Percentiles rank a stretch among this genome's conserved stretches.
Conservation (phyloP, 2,888 invertebrate species). For the Masnerella sp. region DNA sequence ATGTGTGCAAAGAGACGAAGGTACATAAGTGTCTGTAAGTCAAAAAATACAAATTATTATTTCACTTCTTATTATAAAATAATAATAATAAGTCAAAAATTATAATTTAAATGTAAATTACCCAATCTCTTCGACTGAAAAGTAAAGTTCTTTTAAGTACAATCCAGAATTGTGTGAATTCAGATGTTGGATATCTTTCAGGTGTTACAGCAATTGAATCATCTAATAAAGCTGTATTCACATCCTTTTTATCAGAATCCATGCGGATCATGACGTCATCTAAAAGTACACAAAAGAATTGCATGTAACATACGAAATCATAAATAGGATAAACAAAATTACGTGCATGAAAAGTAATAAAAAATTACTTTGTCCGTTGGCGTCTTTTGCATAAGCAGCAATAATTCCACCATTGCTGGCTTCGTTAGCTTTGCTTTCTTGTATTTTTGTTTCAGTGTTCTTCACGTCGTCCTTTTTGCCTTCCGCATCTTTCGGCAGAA, state of each 20-base stretch:
- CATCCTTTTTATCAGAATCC: constrained; percentile 84
- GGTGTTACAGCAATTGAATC: constrained; percentile 81
- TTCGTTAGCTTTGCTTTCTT: constrained; percentile 67
- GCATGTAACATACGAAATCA: neutral
- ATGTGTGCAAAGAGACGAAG: constrained; percentile 96
- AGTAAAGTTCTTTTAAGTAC: constrained; percentile 90
- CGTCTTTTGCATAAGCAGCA: constrained; percentile 70
- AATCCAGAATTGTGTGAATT: constrained; percentile 90
- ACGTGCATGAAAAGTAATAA: neutral
- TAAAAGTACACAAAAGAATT: constrained; percentile 61
- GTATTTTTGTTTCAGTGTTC: constrained; percentile 73
- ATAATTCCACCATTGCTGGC: constrained; percentile 68
- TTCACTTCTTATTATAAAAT: neutral
- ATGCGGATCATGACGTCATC: constrained; percentile 81
- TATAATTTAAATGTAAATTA: constrained; percentile 75
- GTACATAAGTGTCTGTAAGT: constrained; percentile 98
- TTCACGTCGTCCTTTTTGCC: constrained; percentile 72
- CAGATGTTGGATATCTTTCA: constrained; percentile 89
- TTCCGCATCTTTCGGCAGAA: constrained; percentile 67
- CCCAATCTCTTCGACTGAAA: constrained; percentile 94
- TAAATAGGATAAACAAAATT: neutral
- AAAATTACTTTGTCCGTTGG: constrained; percentile 71
- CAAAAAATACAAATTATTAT: no score
- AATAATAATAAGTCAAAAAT: neutral
- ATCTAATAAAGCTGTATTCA: constrained; percentile 84